A percentile compares a stretch with the other conserved stretches of the same genome.
Conservation (phyloP, 2,113 vertebrate genomes). For the Cervus canadensis region DNA sequence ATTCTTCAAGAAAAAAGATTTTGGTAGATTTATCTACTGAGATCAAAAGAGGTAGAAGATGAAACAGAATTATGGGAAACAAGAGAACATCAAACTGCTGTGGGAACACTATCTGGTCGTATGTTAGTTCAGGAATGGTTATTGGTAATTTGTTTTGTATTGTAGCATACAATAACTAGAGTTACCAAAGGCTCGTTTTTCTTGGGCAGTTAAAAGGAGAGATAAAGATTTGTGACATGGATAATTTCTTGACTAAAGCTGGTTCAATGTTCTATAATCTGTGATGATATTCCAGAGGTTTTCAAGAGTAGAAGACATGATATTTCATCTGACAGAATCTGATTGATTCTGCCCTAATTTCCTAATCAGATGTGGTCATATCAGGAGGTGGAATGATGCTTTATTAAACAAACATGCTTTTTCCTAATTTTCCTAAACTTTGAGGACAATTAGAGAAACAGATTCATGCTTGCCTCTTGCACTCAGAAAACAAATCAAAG, state of each 20-base stretch:
- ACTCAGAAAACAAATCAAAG: constrained; percentile 39
- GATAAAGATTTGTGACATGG: constrained; percentile 15
- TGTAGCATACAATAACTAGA: constrained; percentile 47
- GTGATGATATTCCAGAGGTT: constrained; percentile 47
- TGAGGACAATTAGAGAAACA: constrained; percentile 52
- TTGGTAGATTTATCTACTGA: constrained; percentile 47
- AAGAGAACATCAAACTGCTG: background rate
- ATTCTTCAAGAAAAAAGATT: constrained; percentile 64
- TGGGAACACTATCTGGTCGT: background rate
- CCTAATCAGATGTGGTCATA: constrained; percentile 38
- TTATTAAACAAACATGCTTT: constrained; percentile 37
- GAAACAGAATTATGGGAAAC: constrained; percentile 51
- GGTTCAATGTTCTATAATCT: constrained; percentile 52
- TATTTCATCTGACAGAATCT: constrained; percentile 46
- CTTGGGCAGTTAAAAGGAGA: constrained; percentile 33
- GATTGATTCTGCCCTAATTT: constrained; percentile 44
- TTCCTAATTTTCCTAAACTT: constrained; percentile 39
- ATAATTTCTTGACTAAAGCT: constrained; percentile 46
- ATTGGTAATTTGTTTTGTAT: constrained; percentile 50
- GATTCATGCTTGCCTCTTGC: background rate
- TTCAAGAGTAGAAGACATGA: constrained; percentile 34
- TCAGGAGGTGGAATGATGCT: constrained; percentile 33
- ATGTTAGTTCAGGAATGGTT: constrained; percentile 57
- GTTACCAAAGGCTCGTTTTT: constrained; percentile 54
- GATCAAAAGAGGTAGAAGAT: constrained; percentile 52